These are phyloP conservation scores for Micronycteris hirsuta DNA, from an alignment of 2,113 vertebrate genomes.

Conservation along the genomic window DNA sequence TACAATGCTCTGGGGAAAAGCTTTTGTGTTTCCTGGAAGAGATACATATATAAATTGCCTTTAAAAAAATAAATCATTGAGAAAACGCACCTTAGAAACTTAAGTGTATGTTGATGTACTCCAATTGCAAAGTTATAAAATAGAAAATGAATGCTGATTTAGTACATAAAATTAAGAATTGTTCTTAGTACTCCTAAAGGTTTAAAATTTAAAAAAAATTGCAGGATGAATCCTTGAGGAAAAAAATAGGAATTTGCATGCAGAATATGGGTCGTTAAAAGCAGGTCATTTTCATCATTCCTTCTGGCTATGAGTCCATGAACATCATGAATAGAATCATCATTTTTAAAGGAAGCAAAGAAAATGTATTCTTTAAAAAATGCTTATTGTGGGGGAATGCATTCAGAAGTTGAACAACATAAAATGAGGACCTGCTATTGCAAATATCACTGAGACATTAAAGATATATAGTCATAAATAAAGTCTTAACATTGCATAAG, in stretches of 20 bases:
- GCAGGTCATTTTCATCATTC: neutral
- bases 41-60: constrained; percentile 66
- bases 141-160: constrained; percentile 59
- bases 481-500: neutral
- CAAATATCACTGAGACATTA: neutral
- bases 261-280: neutral
- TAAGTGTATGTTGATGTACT: constrained; percentile 59
- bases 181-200: neutral
- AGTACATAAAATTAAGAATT: neutral
- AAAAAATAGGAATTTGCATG: neutral
- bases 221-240: neutral
- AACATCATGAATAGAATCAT: neutral
- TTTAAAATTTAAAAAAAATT: neutral
- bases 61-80: constrained; percentile 69
- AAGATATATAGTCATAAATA: neutral
- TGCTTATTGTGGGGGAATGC: neutral
- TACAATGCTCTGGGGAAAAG: constrained; percentile 64
- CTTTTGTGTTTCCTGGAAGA: constrained; percentile 66
- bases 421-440: neutral
- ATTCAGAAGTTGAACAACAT: neutral
- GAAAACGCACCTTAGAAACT: constrained; percentile 52
- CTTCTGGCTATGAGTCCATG: neutral
- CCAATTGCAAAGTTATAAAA: constrained; percentile 54
- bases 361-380: neutral
- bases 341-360: neutral